These are phyloP conservation scores for Xenopus petersii DNA, from an alignment of 2,797 vertebrate genomes.

Conservation along the genomic window DNA sequence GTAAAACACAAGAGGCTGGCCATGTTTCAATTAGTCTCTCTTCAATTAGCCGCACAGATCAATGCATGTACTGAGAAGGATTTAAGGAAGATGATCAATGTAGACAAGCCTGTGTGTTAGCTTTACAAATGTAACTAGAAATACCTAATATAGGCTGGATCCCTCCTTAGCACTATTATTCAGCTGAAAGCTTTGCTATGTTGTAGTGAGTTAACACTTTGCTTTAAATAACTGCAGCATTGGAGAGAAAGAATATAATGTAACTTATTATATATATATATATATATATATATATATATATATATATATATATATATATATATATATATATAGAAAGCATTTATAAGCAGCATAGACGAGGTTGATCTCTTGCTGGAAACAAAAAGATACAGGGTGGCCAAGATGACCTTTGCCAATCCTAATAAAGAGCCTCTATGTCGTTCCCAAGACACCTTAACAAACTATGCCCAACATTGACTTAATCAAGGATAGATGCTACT, in stretches of 20 bases:
- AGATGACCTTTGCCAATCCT: not conserved
- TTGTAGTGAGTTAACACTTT: no score
- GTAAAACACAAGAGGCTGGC: slow-evolving; percentile 52
- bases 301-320: no score
- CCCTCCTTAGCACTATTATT: not conserved
- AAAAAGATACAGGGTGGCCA: slow-evolving; percentile 8
- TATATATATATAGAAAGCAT: not conserved
- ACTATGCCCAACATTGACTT: no score
- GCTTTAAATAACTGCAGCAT: no score
- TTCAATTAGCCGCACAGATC: slow-evolving; percentile 62
- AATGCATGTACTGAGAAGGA: slow-evolving; percentile 55
- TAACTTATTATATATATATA: no score
- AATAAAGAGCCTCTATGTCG: not conserved
- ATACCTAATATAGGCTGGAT: not conserved
- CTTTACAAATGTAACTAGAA: slow-evolving; percentile 27
- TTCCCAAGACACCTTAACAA: not conserved
- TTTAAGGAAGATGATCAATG: slow-evolving; percentile 48
- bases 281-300: no score
- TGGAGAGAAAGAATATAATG: not conserved
- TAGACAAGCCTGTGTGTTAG: slow-evolving; percentile 9
- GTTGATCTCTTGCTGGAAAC: not conserved
- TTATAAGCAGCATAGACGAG: not conserved
- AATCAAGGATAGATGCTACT: no score
- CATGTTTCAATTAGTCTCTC: slow-evolving; percentile 58
- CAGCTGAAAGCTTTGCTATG: no score